A percentile compares a stretch with the other conserved stretches of the same genome.
phyloP scores from a whole-genome alignment of 2,888 invertebrate species.

The Rotaria magnacalcarata region DNA sequence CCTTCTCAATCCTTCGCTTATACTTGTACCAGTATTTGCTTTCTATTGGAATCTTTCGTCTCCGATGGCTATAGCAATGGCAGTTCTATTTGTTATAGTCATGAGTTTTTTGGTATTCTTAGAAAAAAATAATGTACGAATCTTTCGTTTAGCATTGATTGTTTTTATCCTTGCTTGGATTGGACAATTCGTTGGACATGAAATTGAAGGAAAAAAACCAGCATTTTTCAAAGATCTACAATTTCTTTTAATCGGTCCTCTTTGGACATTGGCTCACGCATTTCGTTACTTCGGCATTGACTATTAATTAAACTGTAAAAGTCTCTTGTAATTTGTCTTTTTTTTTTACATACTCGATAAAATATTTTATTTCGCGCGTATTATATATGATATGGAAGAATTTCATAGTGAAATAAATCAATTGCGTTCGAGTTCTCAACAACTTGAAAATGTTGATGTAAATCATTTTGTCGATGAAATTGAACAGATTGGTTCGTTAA shows the following conservation, averaged over 20 bases:
- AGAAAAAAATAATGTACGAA: background rate
- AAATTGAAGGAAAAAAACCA: slow-evolving; percentile 5
- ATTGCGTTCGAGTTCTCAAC: background rate
- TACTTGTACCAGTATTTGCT: background rate
- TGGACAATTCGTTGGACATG: background rate
- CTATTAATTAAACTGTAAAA: background rate
- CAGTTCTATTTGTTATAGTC: background rate
- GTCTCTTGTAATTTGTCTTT: no score
- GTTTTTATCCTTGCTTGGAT: background rate
- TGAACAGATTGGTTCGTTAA: slow-evolving; percentile 7
- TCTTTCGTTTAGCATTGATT: slow-evolving; percentile 10
- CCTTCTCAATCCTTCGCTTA: background rate
- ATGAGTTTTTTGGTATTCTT: background rate
- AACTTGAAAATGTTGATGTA: background rate
- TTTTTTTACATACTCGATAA: background rate
- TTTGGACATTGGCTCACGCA: background rate
- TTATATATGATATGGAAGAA: background rate
- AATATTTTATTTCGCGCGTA: background rate
- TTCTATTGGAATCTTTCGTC: slow-evolving; percentile 3
- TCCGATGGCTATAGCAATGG: background rate
- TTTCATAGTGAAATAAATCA: background rate
- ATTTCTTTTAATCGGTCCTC: background rate
- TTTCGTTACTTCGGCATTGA: background rate
- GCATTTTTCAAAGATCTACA: slow-evolving; percentile 4
- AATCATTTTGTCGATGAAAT: background rate